Conservation (phyloP, 2,888 invertebrate genomes). For the Watsonalla cultraria region DNA sequence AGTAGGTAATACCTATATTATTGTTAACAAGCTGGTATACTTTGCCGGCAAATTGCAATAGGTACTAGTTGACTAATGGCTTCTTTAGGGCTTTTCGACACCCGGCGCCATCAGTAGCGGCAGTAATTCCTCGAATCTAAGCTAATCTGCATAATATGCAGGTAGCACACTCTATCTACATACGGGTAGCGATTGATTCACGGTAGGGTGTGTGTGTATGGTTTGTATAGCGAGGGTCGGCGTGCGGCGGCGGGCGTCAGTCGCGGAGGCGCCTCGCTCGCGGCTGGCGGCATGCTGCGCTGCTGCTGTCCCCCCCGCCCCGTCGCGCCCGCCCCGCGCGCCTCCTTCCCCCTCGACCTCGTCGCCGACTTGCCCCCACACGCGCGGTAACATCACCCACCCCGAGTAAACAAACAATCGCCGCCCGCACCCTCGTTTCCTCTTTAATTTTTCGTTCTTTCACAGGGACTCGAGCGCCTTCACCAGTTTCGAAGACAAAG, state of each 20-base stretch:
- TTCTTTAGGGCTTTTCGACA: constrained; percentile 13
- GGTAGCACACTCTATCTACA: constrained; percentile 56
- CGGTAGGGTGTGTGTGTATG: constrained; percentile 16
- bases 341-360: constrained; percentile 54
- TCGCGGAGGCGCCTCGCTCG: constrained; percentile 61
- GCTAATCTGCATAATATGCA: constrained; percentile 60
- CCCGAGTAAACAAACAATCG: constrained; percentile 16
- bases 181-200: constrained; percentile 28
- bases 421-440: neutral
- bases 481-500: constrained; percentile 35
- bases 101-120: neutral
- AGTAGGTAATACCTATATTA: no score
- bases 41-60: constrained; percentile 6
- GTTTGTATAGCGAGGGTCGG: constrained; percentile 4
- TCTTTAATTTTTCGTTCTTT: constrained; percentile 27
- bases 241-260: constrained; percentile 50
- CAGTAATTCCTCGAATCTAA: constrained; percentile 28
- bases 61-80: constrained; percentile 19
- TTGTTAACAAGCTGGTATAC: neutral
- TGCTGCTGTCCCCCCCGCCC: constrained; percentile 48
- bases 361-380: constrained; percentile 64
- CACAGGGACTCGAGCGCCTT: constrained; percentile 66
- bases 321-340: constrained; percentile 28
- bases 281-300: constrained; percentile 65
- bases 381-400: constrained; percentile 51